Percentiles rank a stretch among this genome's conserved stretches.
phyloP scores from a whole-genome alignment of 2,888 invertebrate species.

The Drosophila hamatofila region DNA sequence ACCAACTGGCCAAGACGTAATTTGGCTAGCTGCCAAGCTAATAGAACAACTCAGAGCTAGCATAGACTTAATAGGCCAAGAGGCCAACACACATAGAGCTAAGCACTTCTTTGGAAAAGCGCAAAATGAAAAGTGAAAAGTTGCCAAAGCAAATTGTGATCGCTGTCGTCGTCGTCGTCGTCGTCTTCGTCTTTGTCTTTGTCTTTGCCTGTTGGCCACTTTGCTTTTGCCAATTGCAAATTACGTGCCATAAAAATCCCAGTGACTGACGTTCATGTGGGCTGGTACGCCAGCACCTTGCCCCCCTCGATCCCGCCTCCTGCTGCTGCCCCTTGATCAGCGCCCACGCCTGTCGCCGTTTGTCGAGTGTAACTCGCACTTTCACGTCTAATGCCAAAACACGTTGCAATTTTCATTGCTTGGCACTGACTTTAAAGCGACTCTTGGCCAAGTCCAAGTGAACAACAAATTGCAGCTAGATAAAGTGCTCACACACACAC shows the following conservation, averaged over 20 bases:
- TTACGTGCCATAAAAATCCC: slow-evolving; percentile 78
- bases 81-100: slow-evolving; percentile 55
- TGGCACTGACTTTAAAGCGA: slow-evolving; percentile 79
- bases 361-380: slow-evolving; percentile 73
- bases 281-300: slow-evolving; percentile 22
- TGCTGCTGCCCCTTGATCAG: background rate
- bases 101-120: slow-evolving; percentile 59
- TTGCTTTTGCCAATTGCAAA: slow-evolving; percentile 75
- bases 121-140: slow-evolving; percentile 84
- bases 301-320: background rate
- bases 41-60: slow-evolving; percentile 56
- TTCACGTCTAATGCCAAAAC: slow-evolving; percentile 83
- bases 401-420: slow-evolving; percentile 80
- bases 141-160: slow-evolving; percentile 59
- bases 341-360: slow-evolving; percentile 42
- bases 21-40: slow-evolving; percentile 64
- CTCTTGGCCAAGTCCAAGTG: slow-evolving; percentile 81
- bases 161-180: slow-evolving; percentile 18
- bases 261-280: slow-evolving; percentile 68
- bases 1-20: slow-evolving; percentile 26
- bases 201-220: slow-evolving; percentile 48
- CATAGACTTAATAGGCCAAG: slow-evolving; percentile 79
- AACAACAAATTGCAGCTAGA: slow-evolving; percentile 55
- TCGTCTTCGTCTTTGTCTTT: slow-evolving; percentile 26
- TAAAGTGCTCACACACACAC: slow-evolving; percentile 6